Percentiles rank a stretch among this genome's conserved stretches.
Conservation (phyloP, 2,888 invertebrate genomes). For the Drosophila kanekoi region DNA sequence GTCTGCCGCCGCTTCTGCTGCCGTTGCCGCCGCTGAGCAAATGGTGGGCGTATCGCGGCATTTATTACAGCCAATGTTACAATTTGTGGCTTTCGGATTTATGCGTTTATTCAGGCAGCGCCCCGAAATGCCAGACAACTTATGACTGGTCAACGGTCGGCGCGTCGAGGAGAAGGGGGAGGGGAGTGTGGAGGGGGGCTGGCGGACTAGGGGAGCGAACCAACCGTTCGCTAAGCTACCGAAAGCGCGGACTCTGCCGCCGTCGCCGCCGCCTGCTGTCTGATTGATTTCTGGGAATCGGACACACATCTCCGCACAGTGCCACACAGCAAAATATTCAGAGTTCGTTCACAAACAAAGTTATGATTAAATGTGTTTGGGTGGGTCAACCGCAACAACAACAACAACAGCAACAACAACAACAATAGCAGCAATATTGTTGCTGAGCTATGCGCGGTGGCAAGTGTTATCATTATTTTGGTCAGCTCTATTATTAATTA, state of each 20-base stretch:
- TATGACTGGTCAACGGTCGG: conserved; percentile 55
- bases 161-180: not conserved
- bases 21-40: conserved; percentile 57
- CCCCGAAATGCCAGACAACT: conserved; percentile 63
- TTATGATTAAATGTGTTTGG: conserved; percentile 71
- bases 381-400: conserved; percentile 29
- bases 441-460: conserved; percentile 62
- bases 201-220: conserved; percentile 7
- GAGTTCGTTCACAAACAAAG: conserved; percentile 70
- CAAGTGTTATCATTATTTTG: conserved; percentile 70
- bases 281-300: conserved; percentile 82
- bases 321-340: conserved; percentile 51
- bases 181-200: not conserved
- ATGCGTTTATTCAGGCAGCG: conserved; percentile 77
- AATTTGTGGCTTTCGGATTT: conserved; percentile 83
- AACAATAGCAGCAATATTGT: conserved; percentile 10
- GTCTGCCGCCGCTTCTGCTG: conserved; percentile 59
- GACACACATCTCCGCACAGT: conserved; percentile 50
- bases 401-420: conserved; percentile 9
- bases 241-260: conserved; percentile 57
- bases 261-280: conserved; percentile 53
- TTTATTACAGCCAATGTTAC: conserved; percentile 84
- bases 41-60: conserved; percentile 82
- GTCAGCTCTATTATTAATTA: conserved; percentile 73
- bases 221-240: conserved; percentile 74